Conservation (phyloP, 2,888 invertebrate genomes). For the Rhodophaea formosa region DNA sequence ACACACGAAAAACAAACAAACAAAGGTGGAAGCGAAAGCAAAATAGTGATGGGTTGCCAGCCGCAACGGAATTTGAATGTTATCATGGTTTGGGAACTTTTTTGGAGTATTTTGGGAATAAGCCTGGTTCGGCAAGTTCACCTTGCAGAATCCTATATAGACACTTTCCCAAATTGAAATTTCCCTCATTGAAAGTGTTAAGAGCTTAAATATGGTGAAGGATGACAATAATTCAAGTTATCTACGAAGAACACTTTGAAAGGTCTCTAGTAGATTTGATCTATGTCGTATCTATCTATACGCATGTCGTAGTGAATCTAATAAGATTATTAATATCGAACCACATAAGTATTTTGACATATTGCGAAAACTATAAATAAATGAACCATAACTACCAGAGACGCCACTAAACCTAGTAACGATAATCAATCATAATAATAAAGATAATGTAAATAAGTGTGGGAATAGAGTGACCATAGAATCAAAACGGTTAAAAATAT, state of each 20-base stretch:
- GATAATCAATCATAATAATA: slow-evolving; percentile 5
- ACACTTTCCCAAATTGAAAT: too few relatives aligned
- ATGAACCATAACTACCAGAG: slow-evolving; percentile 3
- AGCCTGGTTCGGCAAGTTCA: too few relatives aligned
- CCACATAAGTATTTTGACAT: slow-evolving; percentile 1
- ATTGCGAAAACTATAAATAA: background rate
- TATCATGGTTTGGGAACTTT: too few relatives aligned
- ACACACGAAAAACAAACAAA: too few relatives aligned
- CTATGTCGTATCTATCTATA: too few relatives aligned
- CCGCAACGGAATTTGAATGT: too few relatives aligned
- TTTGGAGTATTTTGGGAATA: too few relatives aligned
- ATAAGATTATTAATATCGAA: background rate
- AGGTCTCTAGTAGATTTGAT: background rate
- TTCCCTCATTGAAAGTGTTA: background rate
- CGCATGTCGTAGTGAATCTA: background rate
- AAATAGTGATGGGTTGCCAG: too few relatives aligned
- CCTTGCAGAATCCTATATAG: too few relatives aligned
- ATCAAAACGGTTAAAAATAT: too few relatives aligned
- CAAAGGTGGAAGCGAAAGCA: too few relatives aligned
- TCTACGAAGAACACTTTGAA: background rate
- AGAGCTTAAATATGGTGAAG: too few relatives aligned
- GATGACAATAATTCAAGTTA: background rate
- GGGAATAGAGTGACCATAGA: background rate
- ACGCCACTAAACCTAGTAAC: background rate
- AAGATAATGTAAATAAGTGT: slow-evolving; percentile 5